Conservation (phyloP, 2,888 invertebrate genomes). For the Stratiomys singularior region DNA sequence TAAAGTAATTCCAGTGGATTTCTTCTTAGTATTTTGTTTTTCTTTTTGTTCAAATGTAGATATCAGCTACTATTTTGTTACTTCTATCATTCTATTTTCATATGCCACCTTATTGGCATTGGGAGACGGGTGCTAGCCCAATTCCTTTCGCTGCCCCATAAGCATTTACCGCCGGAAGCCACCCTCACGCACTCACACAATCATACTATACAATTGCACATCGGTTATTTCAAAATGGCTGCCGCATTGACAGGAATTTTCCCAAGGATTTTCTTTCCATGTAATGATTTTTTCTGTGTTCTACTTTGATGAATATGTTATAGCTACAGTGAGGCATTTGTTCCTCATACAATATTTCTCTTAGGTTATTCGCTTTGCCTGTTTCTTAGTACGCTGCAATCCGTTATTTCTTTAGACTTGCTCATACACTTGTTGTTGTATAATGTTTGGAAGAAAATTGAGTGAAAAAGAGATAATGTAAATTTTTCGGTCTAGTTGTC, state of each 20-base stretch:
- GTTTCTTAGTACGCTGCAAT: background rate
- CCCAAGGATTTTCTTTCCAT: conserved; percentile 52
- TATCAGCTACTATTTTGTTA: background rate
- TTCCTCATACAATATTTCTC: no score
- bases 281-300: conserved; percentile 45
- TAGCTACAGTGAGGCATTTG: background rate
- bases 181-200: conserved; percentile 26
- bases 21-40: background rate
- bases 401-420: background rate
- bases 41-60: background rate
- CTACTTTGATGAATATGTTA: conserved; percentile 13
- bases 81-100: no score
- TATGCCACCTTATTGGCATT: no score
- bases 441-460: background rate
- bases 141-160: background rate
- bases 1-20: no score
- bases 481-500: background rate
- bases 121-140: background rate
- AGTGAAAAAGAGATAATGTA: background rate
- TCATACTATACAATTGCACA: conserved; percentile 22
- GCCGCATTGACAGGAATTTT: conserved; percentile 42
- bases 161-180: conserved; percentile 9
- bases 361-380: background rate
- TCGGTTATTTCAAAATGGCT: conserved; percentile 50
- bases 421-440: conserved; percentile 36